Conservation (phyloP, 2,113 vertebrate genomes). For the Rhinolophus sinicus region DNA sequence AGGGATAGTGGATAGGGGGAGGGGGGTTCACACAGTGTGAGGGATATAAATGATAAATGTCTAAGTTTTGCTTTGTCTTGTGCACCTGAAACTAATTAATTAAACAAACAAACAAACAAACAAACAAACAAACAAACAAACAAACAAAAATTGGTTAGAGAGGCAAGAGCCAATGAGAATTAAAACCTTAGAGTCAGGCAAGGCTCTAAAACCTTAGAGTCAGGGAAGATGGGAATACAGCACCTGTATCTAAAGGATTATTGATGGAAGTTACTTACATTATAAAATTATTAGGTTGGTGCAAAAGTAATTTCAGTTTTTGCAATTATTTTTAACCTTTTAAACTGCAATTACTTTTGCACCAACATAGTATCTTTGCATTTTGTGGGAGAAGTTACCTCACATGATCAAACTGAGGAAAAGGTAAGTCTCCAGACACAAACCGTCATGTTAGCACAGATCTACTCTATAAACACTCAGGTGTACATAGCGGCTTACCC, state of each 20-base stretch:
- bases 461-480: neutral
- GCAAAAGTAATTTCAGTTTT: no score
- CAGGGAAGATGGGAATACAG: neutral
- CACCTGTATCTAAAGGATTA: neutral
- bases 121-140: no score
- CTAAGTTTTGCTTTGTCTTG: no score
- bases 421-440: slow-evolving; percentile 27
- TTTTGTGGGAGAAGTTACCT: neutral
- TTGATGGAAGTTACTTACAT: neutral
- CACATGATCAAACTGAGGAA: neutral
- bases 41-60: no score
- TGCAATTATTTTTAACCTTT: no score
- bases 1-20: no score
- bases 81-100: no score
- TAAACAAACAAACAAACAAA: no score
- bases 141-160: neutral
- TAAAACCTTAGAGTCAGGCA: no score
- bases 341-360: no score
- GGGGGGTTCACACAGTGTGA: no score
- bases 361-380: neutral
- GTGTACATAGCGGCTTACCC: slow-evolving; percentile 85
- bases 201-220: no score
- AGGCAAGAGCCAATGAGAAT: neutral
- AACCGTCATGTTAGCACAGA: neutral
- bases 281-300: slow-evolving; percentile 6